Evolutionary conservation across 2,888 invertebrate species (phyloP).

Genomic region (Napeogenes inachia): DNA sequence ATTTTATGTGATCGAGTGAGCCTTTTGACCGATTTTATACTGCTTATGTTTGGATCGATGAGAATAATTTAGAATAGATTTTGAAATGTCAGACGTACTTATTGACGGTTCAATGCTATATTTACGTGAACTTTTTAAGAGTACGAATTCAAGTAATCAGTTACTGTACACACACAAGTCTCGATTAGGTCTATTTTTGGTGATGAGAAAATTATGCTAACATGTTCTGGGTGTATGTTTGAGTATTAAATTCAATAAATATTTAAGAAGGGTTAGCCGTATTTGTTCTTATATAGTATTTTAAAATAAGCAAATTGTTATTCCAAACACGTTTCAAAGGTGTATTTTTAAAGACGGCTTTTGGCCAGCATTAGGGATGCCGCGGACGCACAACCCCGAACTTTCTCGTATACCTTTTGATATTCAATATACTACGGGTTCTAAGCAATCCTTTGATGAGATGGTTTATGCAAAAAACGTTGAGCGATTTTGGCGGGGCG

Average conservation of each 20-base stretch:
- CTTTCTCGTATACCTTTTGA: slow-evolving; percentile 74
- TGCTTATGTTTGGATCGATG: slow-evolving; percentile 50
- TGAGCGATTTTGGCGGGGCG: slow-evolving; percentile 69
- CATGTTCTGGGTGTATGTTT: background rate
- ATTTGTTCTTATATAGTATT: slow-evolving; percentile 31
- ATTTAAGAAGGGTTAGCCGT: slow-evolving; percentile 24
- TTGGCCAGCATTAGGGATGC: slow-evolving; percentile 68
- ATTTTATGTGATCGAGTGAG: slow-evolving; percentile 55
- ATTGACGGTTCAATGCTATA: slow-evolving; percentile 21
- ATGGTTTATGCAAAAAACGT: slow-evolving; percentile 79
- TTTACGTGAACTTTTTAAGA: slow-evolving; percentile 19
- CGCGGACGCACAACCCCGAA: slow-evolving; percentile 56
- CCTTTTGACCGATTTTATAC: slow-evolving; percentile 48
- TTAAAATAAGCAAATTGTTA: slow-evolving; percentile 51
- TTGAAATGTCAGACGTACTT: slow-evolving; percentile 13
- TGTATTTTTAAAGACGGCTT: slow-evolving; percentile 75
- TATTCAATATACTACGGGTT: slow-evolving; percentile 75
- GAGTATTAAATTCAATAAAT: slow-evolving; percentile 21
- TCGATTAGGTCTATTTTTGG: too few species aligned
- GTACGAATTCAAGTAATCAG: slow-evolving; percentile 4
- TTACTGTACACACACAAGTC: too few species aligned
- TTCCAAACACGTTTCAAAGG: slow-evolving; percentile 70
- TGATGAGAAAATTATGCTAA: slow-evolving; percentile 3
- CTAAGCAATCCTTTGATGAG: slow-evolving; percentile 78
- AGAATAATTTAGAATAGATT: slow-evolving; percentile 43